Evolutionary conservation across 1,140 invertebrate genomes (phyloP).

Genomic region (Riptortus pedestris): DNA sequence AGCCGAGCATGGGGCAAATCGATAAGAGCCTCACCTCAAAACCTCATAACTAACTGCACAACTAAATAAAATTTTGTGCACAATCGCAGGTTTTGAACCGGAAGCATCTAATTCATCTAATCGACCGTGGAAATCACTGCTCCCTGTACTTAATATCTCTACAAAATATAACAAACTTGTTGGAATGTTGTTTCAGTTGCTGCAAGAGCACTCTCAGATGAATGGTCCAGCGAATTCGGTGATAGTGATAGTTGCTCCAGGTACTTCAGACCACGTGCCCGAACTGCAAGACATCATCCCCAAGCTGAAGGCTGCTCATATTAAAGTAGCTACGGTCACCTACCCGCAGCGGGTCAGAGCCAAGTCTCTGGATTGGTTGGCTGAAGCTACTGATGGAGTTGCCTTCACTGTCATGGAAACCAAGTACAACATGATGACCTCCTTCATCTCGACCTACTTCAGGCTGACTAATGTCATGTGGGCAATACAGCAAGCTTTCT

Average conservation of each 20-base stretch:
- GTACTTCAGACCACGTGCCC: slow-evolving; percentile 36
- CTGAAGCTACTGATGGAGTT: slow-evolving; percentile 38
- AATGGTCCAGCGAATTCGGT: slow-evolving; percentile 42
- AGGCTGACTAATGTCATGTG: slow-evolving; percentile 42
- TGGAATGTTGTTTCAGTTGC: slow-evolving; percentile 35
- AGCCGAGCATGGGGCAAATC: no score
- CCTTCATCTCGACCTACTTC: slow-evolving; percentile 42
- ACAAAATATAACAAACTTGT: no score
- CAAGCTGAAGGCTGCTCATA: slow-evolving; percentile 35
- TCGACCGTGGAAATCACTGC: no score
- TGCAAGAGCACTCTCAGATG: slow-evolving; percentile 38
- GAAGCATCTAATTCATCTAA: no score
- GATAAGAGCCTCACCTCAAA: no score
- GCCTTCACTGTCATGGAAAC: slow-evolving; percentile 42
- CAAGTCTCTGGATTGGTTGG: slow-evolving; percentile 39
- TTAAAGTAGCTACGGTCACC: slow-evolving; percentile 42
- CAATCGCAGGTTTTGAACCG: no score
- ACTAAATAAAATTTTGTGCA: no score
- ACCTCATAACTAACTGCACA: no score
- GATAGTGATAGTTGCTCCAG: slow-evolving; percentile 44
- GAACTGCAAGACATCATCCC: slow-evolving; percentile 32
- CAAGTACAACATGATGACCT: slow-evolving; percentile 41
- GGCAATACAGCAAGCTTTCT: slow-evolving; percentile 40
- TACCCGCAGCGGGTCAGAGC: slow-evolving; percentile 38
- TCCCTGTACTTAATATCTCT: no score